Evolutionary conservation across 2,888 invertebrate genomes (phyloP), one percentile per base, ranked within the genome.

Genomic region (Cremastinae sp.): DNA sequence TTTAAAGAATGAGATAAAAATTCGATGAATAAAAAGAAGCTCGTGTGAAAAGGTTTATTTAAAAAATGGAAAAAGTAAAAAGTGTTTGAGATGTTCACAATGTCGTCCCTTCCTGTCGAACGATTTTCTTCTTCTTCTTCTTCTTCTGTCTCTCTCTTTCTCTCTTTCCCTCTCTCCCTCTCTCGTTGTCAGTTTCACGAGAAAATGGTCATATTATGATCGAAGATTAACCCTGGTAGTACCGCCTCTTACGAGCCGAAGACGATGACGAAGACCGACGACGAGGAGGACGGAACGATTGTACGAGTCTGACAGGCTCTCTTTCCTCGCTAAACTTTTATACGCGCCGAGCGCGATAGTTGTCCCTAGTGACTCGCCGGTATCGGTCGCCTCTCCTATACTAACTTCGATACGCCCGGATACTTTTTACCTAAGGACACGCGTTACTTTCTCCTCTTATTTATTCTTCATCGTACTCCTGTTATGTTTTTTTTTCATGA

Each of bases 361-460:
- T 69, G 76, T 73, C 68, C 72, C 45, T 68, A 61, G 72, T 49
- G 43, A 49, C 58, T 65, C 76, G 68, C 73, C 53, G 49, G 62
- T 64, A 51, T 64, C 56, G 62, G 53, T 16, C 70, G 70, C 43
- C 51, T 49, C 59, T 75, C 73, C 54, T 73, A 64, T 66, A 36
- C 28, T 20, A 58, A 51, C 12, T 20, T 12, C 28, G 22, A 22
- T 58, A 43, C 38, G 43, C 58, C 45, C 43, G 43, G 43, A 4
- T 12, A 4, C 10, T 14, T 28, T 28, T 28, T 2, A 28, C 28
- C 2, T 28, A 28, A 3, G 2, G 28, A 28, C 28, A 5, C 5
- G 28, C 2, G 4, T 43, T 4, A 43, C 14, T 43, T 43, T 43
- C 2, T 10, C 14, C 10, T 43, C n/a, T 43, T 43, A 0, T 9